Base-by-base conservation (phyloP, 2,797 vertebrate species). In the Acanthopagrus latus region DNA sequence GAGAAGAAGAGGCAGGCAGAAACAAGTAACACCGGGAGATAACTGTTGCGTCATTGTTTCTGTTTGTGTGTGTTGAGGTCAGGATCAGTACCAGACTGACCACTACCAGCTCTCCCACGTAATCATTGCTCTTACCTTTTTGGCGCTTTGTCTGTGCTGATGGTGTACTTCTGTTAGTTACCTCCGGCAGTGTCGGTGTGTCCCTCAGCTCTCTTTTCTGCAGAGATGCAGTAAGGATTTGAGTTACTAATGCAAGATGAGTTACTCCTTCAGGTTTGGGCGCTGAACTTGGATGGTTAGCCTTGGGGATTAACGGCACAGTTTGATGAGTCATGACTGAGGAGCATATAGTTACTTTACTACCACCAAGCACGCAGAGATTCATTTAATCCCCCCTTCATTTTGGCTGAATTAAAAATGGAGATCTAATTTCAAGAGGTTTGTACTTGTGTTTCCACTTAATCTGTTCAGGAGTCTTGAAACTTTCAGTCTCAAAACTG, bases 401-500 rank as follows among this genome's bases (percentile, higher is more conserved):
- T 47, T 74, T 17, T 46, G 38, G n/a, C 5, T 13, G 1, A 58
- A 59, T 66, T 29, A n/a, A 71, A 43, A 25, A 27, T 27, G 7
- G 6, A 38, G 7, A 5, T 4, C 54, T 25, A 29, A 64, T 71
- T 71, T 51, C 8, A 18, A 29, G 2, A 44, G 1, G 11, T 63
- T 43, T 12, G 4, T 54, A 47, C 10, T 52, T 21, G 16, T 23
- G 14, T 75, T 52, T 56, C 27, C 38, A 9, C n/a, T 51, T n/a
- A 16, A 69, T 60, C 18, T 25, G 21, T n/a, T 60, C 16, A 20
- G 25, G 1, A 56, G 50, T 48, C 67, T 13, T 52, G 18, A 18
- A 16, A 38, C 38, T 38, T 38, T 7, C 38, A 38, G 60, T 60
- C 14, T 64, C 16, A 14, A 41, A 52, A 58, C 33, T 87, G 88